Base-by-base conservation (phyloP, 1,140 invertebrate genomes). In the Drosophila ambigua region DNA sequence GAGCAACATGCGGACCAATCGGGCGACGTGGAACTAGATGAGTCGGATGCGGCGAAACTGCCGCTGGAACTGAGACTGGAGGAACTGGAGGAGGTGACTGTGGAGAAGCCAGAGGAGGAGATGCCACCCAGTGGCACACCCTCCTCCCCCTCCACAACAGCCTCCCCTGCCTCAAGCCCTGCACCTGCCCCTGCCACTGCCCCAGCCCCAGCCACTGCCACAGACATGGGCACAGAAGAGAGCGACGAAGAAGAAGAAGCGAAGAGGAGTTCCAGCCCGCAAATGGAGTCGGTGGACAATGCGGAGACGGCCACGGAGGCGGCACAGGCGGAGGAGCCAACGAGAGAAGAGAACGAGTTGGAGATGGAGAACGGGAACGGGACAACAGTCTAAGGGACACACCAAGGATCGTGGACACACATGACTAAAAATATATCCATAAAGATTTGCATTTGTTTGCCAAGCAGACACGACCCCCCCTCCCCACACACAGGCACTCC, bases 371-470 rank as follows among this genome's bases (percentile, higher is more conserved):
- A 9, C 23, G 58, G 58, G 24, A 49, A 54, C 31, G 61, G 76
- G 28, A 79, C 79, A 43, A 83, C 79, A 49, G 80, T 84, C 24
- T 84, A 61, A 39, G 49, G n/a, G 23, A 8, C 43, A 28, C 20
- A 20, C 20, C 20, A 5, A n/a, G 8, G 24, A 57, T 28, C 26
- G 52, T 31, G 31, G 31, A 31, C 31, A 31, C 31, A 31, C 7
- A 31, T 31, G 31, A 31, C 31, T 31, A 31, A 4, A 24, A 2
- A 53, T 9, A 16, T 41, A 23, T 20, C 20, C n/a, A 13, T 15
- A 64, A 48, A 28, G 28, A 44, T 24, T 54, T 75, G 72, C 72
- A 76, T 75, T 76, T 75, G 72, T 76, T 67, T 76, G 72, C 72
- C 63, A 68, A 76, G 62, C 72, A 75, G 53, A 76, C 71, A 52